Evolutionary conservation across 2,797 vertebrate genomes (phyloP).

Genomic region (Scomberomorus guttatus): DNA sequence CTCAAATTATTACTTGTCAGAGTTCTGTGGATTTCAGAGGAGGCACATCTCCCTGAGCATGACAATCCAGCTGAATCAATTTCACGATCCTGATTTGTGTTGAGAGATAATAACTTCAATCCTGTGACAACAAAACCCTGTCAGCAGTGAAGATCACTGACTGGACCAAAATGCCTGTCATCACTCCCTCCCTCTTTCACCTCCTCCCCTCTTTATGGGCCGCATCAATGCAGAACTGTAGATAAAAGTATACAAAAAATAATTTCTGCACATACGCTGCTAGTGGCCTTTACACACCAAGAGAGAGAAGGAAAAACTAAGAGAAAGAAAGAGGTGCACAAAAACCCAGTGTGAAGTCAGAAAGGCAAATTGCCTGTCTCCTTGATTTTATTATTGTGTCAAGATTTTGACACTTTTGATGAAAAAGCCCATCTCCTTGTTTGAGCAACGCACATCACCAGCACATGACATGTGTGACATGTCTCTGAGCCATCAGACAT

Average conservation of each 20-base stretch:
- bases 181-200: slow-evolving; percentile 1
- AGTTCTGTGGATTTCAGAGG: slow-evolving; percentile 27
- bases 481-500: slow-evolving; percentile 1
- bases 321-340: background rate
- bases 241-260: slow-evolving; percentile 4
- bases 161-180: slow-evolving; percentile 34
- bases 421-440: background rate
- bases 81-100: slow-evolving; percentile 59
- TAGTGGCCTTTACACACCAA: background rate
- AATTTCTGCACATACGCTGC: slow-evolving; percentile 14
- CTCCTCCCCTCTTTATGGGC: slow-evolving; percentile 3
- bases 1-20: slow-evolving; percentile 51
- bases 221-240: slow-evolving; percentile 1
- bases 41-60: slow-evolving; percentile 31
- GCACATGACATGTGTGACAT: background rate
- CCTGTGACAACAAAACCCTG: slow-evolving; percentile 41
- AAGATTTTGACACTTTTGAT: background rate
- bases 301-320: too few relatives aligned
- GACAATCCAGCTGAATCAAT: slow-evolving; percentile 57
- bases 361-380: background rate
- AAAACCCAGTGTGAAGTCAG: background rate
- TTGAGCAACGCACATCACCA: slow-evolving; percentile 14
- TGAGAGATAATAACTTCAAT: slow-evolving; percentile 65
- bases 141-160: slow-evolving; percentile 52
- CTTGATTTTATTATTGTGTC: slow-evolving; percentile 5